phyloP scores from a whole-genome alignment of 2,888 invertebrate species.

The Agonum fuliginosum region DNA sequence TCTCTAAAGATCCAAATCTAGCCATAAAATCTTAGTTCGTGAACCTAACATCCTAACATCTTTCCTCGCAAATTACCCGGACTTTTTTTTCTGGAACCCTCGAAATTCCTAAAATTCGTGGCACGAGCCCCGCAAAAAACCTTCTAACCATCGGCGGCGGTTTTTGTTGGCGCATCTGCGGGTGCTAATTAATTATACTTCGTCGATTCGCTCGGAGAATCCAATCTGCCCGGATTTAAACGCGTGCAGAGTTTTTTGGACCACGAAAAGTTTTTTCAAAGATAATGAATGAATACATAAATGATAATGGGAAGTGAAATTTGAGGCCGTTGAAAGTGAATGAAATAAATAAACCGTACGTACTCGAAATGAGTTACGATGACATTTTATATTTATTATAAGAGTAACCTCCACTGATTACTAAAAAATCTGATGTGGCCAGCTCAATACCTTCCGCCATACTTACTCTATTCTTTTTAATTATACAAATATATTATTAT shows the following conservation, averaged over 20 bases:
- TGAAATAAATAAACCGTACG: too few relatives aligned
- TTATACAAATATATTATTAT: too few relatives aligned
- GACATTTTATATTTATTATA: not conserved
- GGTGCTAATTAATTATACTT: constrained; percentile 47
- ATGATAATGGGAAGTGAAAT: not conserved
- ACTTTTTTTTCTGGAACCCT: not conserved
- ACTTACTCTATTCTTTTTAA: too few relatives aligned
- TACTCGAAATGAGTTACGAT: too few relatives aligned
- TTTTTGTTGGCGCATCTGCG: constrained; percentile 37
- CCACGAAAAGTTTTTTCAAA: not conserved
- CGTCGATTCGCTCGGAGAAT: not conserved
- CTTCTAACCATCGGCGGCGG: not conserved
- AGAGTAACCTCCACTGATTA: too few relatives aligned
- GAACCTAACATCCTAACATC: not conserved
- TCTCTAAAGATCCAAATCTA: not conserved
- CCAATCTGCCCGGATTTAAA: not conserved
- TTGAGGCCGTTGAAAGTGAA: constrained; percentile 10
- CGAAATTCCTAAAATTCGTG: not conserved
- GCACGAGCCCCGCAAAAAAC: constrained; percentile 38
- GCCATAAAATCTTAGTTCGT: not conserved
- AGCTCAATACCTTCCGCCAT: too few relatives aligned
- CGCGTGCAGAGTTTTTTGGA: constrained; percentile 21
- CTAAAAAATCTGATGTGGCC: too few relatives aligned
- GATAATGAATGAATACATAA: constrained; percentile 32
- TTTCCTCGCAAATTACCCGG: constrained; percentile 18